Base-by-base conservation (phyloP, 2,797 vertebrate genomes). In the Artibeus lituratus region DNA sequence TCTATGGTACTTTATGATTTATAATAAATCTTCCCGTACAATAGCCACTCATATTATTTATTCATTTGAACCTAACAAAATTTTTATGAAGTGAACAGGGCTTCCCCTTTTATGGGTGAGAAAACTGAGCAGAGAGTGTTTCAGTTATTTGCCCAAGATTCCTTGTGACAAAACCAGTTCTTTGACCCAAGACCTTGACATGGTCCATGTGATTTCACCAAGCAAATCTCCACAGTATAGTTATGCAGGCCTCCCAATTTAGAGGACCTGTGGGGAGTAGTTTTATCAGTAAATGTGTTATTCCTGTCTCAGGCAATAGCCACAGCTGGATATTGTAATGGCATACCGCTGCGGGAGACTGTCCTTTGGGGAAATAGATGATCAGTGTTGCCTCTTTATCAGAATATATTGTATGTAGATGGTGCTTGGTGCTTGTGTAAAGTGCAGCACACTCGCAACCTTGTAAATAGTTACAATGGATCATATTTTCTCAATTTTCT, bases 61-160 rank as follows among this genome's bases (percentile, higher is more conserved):
- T 96, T 93, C 72, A 69, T 37, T 76, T 91, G 69, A 89, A 74
- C 29, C 15, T 96, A 55, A 80, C 12, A 53, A 92, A 92, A 96
- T 5, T 18, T 35, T 14, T 78, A 4, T 32, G 37, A 69, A 87
- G 21, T 32, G 76, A 37, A 49, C 15, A 77, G 3, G 55, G 7
- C 32, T 94, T 62, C 70, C 35, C 35, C 73, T 82, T 88, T 49
- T 32, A 44, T 51, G 55, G 7, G 7, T 84, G 70, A 70, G 59
- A 62, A 96, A 80, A 65, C 37, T 11, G 49, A 51, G 11, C 29
- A 73, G n/a, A 35, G 42, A 57, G 4, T 49, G 37, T 87, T 90
- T 59, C 32, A 69, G 16, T 55, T 67, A 88, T 37, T 57, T 83
- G 24, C 32, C 21, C 2, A 53, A 42, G n/a, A 11, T 85, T 80